These are phyloP conservation scores for Papilio gigon DNA, from an alignment of 2,888 invertebrate species.

Conservation along the genomic window DNA sequence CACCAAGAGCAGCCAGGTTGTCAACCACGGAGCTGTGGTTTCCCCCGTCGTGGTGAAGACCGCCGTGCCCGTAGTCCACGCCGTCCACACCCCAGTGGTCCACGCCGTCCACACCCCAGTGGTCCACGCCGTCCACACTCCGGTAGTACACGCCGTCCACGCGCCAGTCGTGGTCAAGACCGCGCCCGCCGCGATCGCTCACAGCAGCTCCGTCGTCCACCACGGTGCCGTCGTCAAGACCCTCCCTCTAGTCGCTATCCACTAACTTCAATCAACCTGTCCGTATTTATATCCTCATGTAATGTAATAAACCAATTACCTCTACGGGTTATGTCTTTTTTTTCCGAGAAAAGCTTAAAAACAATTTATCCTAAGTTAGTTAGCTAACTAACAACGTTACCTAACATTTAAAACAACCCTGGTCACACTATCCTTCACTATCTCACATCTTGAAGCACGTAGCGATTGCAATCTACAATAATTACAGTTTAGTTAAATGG, in stretches of 20 bases:
- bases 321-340: slow-evolving; percentile 34
- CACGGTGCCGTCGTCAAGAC: slow-evolving; percentile 69
- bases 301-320: slow-evolving; percentile 35
- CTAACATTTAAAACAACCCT: not conserved
- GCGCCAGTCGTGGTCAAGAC: slow-evolving; percentile 69
- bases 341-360: slow-evolving; percentile 22
- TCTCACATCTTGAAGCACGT: not conserved
- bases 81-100: slow-evolving; percentile 49
- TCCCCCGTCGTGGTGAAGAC: slow-evolving; percentile 53
- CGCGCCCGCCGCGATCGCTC: slow-evolving; percentile 66
- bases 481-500: not conserved
- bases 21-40: slow-evolving; percentile 70
- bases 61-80: slow-evolving; percentile 47
- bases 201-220: slow-evolving; percentile 73
- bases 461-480: not conserved
- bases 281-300: slow-evolving; percentile 18
- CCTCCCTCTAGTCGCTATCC: slow-evolving; percentile 67
- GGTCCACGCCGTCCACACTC: slow-evolving; percentile 54
- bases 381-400: too few species aligned
- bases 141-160: slow-evolving; percentile 56
- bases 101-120: slow-evolving; percentile 49
- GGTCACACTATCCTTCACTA: not conserved
- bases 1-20: slow-evolving; percentile 76
- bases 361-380: not conserved
- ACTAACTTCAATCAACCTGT: slow-evolving; percentile 39